A percentile compares a stretch with the other conserved stretches of the same genome.
These are phyloP conservation scores for Alethe diademata DNA, from an alignment of 2,113 vertebrate species.

Conservation along the genomic window DNA sequence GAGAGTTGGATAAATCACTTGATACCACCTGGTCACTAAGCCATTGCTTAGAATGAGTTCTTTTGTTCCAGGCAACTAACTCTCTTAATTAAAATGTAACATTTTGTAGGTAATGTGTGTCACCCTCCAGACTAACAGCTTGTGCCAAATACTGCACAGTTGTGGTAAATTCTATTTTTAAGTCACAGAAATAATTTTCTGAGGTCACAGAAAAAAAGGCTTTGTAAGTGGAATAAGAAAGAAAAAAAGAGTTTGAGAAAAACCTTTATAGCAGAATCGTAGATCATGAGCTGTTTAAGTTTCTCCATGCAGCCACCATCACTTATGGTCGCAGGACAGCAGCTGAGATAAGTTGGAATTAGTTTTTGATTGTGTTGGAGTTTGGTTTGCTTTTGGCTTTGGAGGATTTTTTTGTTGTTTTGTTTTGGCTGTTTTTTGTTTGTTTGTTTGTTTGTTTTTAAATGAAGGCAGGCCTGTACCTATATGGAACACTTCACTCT, in stretches of 20 bases:
- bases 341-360: background rate
- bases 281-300: background rate
- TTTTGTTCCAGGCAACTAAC: conserved; percentile 69
- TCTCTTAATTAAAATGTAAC: conserved; percentile 70
- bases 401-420: fast-evolving
- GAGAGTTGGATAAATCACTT: conserved; percentile 50
- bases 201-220: background rate
- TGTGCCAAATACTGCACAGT: background rate
- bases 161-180: conserved; percentile 34
- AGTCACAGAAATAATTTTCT: background rate
- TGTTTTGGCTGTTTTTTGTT: background rate
- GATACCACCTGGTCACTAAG: conserved; percentile 52
- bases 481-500: background rate
- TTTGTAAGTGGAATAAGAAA: background rate
- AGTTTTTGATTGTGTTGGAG: background rate
- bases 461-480: background rate
- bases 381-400: background rate
- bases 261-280: background rate
- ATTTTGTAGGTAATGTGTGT: conserved; percentile 52
- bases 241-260: background rate
- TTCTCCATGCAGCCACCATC: background rate
- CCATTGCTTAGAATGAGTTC: conserved; percentile 48
- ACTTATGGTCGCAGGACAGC: background rate
- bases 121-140: conserved; percentile 3
- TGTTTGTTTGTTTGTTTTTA: background rate